Conservation (phyloP, 2,888 invertebrate genomes). For the Mactromeris polynyma region DNA sequence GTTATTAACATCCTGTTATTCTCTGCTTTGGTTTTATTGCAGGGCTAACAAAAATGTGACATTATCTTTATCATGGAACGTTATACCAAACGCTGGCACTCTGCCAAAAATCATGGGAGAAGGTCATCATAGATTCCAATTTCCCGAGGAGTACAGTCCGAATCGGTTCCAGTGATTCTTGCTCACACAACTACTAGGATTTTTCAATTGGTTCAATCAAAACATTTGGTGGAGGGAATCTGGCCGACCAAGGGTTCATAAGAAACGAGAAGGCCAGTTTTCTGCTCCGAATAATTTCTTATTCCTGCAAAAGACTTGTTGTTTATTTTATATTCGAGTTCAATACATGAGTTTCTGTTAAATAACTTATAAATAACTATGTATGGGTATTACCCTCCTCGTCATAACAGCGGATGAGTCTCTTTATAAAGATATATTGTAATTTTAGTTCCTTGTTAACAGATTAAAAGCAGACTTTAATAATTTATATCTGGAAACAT, state of each 20-base stretch:
- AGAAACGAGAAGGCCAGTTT: background rate
- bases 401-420: background rate
- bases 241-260: background rate
- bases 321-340: background rate
- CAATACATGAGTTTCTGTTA: background rate
- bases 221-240: constrained; percentile 35
- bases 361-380: background rate
- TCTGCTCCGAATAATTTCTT: background rate
- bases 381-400: background rate
- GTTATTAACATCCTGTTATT: no score
- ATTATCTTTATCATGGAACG: constrained; percentile 98
- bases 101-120: constrained; percentile 94
- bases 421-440: background rate
- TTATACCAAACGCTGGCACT: constrained; percentile 98
- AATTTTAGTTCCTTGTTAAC: no score
- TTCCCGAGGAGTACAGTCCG: constrained; percentile 90
- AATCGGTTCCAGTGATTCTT: constrained; percentile 72
- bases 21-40: constrained; percentile 86
- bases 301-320: background rate
- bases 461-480: no score
- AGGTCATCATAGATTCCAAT: constrained; percentile 95
- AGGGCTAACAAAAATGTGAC: constrained; percentile 98
- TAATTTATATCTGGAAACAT: no score
- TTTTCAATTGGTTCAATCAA: constrained; percentile 41
- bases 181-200: constrained; percentile 23